These are phyloP conservation scores for Tragelaphus scriptus DNA, from an alignment of 2,113 vertebrate genomes.

Conservation along the genomic window DNA sequence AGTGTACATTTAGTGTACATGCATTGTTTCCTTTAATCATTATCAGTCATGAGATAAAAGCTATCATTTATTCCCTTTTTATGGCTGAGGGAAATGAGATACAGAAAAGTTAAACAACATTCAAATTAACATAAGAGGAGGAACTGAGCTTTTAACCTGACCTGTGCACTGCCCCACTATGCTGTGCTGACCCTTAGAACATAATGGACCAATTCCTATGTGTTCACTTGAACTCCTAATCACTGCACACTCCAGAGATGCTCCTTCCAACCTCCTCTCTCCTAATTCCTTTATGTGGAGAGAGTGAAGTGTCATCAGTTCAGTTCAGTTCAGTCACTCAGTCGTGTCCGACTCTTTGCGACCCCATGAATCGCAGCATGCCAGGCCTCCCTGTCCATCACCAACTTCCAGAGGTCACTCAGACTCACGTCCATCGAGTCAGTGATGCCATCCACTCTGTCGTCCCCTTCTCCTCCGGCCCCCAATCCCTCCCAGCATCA, in stretches of 20 bases:
- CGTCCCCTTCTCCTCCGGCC: too few species aligned
- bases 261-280: background rate
- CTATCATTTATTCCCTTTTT: background rate
- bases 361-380: background rate
- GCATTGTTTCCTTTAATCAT: background rate
- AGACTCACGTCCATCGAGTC: too few species aligned
- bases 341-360: background rate
- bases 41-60: background rate
- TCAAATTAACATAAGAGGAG: background rate
- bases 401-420: too few species aligned
- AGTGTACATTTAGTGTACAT: background rate
- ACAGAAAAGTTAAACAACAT: background rate
- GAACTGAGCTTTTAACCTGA: background rate
- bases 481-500: too few species aligned
- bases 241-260: background rate
- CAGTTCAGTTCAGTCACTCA: background rate
- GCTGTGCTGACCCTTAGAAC: background rate
- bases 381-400: too few species aligned
- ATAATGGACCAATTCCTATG: background rate
- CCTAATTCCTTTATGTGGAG: background rate
- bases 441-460: too few species aligned
- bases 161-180: rapidly evolving
- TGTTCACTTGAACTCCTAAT: background rate
- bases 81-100: background rate
- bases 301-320: background rate